Conservation (phyloP, 2,797 vertebrate genomes). For the Clarias platycephalus region DNA sequence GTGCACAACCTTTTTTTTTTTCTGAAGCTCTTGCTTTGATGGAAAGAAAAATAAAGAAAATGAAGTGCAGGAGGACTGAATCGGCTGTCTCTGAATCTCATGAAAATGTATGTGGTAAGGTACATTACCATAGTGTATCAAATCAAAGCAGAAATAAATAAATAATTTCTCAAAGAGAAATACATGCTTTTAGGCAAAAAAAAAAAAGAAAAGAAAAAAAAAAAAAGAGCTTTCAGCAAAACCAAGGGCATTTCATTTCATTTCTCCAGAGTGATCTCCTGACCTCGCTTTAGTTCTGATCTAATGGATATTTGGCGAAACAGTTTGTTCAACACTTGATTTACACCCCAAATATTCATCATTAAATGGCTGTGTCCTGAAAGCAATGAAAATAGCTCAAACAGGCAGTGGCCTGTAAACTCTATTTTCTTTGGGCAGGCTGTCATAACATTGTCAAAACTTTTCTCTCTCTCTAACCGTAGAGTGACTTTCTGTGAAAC, state of each 20-base stretch:
- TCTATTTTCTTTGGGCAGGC: constrained; percentile 35
- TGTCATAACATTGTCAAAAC: constrained; percentile 35
- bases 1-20: constrained; percentile 48
- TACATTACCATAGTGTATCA: constrained; percentile 41
- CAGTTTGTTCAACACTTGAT: constrained; percentile 31
- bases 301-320: constrained; percentile 37
- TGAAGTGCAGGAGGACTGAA: constrained; percentile 41
- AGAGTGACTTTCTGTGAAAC: constrained; percentile 28
- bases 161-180: no score
- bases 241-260: constrained; percentile 20
- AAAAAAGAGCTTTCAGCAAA: constrained; percentile 9
- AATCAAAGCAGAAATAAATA: constrained; percentile 39
- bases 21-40: constrained; percentile 43
- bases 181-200: constrained; percentile 25
- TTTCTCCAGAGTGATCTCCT: constrained; percentile 26
- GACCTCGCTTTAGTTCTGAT: constrained; percentile 31
- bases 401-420: constrained; percentile 37
- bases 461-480: constrained; percentile 24
- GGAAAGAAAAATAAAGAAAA: constrained; percentile 46
- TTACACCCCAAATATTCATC: constrained; percentile 43
- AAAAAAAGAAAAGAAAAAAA: constrained; percentile 21
- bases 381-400: constrained; percentile 31
- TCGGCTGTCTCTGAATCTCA: constrained; percentile 42
- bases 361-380: constrained; percentile 37
- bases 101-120: constrained; percentile 44